Conservation (phyloP, 2,113 vertebrate genomes). For the Clarias macrocephalus region DNA sequence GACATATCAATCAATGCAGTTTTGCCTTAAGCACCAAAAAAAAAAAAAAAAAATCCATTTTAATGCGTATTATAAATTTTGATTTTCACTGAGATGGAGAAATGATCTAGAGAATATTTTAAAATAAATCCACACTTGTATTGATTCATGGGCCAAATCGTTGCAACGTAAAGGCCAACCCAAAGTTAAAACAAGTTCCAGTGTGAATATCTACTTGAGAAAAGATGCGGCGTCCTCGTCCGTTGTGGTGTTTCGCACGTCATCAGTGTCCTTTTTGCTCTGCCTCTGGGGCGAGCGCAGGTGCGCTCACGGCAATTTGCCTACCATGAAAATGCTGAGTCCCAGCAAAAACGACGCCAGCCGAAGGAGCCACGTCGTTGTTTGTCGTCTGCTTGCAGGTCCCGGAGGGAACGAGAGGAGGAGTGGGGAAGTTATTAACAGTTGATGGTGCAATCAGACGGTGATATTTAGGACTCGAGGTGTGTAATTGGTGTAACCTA, state of each 20-base stretch:
- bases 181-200: neutral
- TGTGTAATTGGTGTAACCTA: slow-evolving; percentile 48
- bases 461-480: neutral
- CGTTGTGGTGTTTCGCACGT: neutral
- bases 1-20: neutral
- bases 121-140: neutral
- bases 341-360: neutral
- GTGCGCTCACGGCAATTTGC: slow-evolving; percentile 33
- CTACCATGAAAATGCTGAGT: slow-evolving; percentile 18
- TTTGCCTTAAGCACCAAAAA: too few relatives aligned
- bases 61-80: neutral
- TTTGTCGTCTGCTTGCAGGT: slow-evolving; percentile 10
- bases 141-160: neutral
- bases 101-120: neutral
- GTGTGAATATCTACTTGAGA: neutral
- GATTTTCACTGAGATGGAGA: neutral
- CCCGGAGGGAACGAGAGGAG: neutral
- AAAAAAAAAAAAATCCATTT: too few relatives aligned
- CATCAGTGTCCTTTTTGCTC: neutral
- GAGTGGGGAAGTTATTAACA: slow-evolving; percentile 29
- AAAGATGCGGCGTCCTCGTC: neutral
- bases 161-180: neutral
- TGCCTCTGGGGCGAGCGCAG: slow-evolving; percentile 18
- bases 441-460: slow-evolving; percentile 1
- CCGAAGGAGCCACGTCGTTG: slow-evolving; percentile 30